Evolutionary conservation across 2,888 invertebrate species (phyloP).

Genomic region (Ectobius pallidus): DNA sequence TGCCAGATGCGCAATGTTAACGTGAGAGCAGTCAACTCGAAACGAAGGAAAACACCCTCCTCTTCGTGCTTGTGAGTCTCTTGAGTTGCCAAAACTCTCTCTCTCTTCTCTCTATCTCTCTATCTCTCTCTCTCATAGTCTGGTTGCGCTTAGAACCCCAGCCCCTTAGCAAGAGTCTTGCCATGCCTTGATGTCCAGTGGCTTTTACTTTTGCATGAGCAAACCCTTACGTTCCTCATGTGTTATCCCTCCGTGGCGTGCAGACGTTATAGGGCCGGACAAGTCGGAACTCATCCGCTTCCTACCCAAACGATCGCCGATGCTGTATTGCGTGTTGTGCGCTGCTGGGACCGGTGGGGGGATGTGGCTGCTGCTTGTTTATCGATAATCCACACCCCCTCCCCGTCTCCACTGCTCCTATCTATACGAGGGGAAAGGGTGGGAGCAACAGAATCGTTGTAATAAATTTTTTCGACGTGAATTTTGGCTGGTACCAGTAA

Average conservation of each 20-base stretch:
- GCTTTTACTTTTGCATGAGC: constrained; percentile 44
- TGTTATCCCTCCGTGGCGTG: constrained; percentile 28
- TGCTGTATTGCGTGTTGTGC: background rate
- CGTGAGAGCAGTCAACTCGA: constrained; percentile 73
- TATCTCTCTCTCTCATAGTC: constrained; percentile 43
- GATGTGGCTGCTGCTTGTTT: constrained; percentile 32
- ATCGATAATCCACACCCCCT: constrained; percentile 35
- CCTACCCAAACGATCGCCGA: constrained; percentile 20
- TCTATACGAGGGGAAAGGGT: constrained; percentile 14
- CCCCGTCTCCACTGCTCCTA: background rate
- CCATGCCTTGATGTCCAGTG: constrained; percentile 45
- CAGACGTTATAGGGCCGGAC: background rate
- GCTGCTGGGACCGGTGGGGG: background rate
- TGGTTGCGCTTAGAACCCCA: constrained; percentile 43
- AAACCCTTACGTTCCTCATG: constrained; percentile 29
- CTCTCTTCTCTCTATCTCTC: constrained; percentile 41
- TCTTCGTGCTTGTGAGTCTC: constrained; percentile 71
- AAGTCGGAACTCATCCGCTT: background rate
- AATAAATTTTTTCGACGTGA: constrained; percentile 41
- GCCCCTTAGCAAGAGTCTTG: constrained; percentile 40
- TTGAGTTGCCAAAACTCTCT: constrained; percentile 49
- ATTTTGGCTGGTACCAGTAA: constrained; percentile 41
- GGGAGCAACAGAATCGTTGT: constrained; percentile 31
- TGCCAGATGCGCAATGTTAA: constrained; percentile 77
- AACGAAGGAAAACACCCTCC: constrained; percentile 70